Evolutionary conservation across 2,888 invertebrate species (phyloP).

Genomic region (Trissoscelio sp.): DNA sequence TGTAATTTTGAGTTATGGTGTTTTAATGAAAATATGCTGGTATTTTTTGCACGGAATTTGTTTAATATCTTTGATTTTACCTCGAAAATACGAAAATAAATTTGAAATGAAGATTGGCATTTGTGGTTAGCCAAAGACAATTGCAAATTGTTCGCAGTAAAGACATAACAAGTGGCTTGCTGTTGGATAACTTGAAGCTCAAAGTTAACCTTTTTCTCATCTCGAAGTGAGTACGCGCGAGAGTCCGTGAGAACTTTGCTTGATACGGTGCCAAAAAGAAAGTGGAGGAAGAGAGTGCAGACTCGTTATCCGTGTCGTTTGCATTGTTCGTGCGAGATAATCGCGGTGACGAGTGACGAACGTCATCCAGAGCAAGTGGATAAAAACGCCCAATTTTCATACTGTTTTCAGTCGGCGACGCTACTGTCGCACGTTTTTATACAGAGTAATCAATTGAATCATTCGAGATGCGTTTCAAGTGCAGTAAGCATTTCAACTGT

Average conservation of each 20-base stretch:
- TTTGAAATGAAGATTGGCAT: constrained; percentile 1
- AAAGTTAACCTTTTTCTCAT: constrained; percentile 52
- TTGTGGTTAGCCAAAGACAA: constrained; percentile 28
- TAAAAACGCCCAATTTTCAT: constrained; percentile 52
- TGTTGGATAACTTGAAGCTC: constrained; percentile 43
- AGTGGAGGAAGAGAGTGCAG: constrained; percentile 46
- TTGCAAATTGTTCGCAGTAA: constrained; percentile 36
- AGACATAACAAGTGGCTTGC: constrained; percentile 45
- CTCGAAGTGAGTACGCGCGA: constrained; percentile 29
- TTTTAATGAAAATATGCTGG: no score
- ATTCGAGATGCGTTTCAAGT: constrained; percentile 45
- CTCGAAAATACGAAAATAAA: no score
- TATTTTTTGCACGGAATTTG: no score
- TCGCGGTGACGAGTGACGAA: constrained; percentile 53
- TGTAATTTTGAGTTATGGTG: no score
- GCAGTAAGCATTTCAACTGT: constrained; percentile 20
- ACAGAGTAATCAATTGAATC: constrained; percentile 31
- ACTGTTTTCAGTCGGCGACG: constrained; percentile 25
- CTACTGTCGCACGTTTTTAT: constrained; percentile 37
- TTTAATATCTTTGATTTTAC: no score
- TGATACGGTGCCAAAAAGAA: constrained; percentile 41
- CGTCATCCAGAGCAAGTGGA: constrained; percentile 32
- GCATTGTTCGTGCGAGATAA: constrained; percentile 58
- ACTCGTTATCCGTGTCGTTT: constrained; percentile 55
- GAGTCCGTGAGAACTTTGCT: constrained; percentile 53